These are phyloP conservation scores for Anticlea derivata DNA, from an alignment of 2,888 invertebrate genomes.

Conservation along the genomic window DNA sequence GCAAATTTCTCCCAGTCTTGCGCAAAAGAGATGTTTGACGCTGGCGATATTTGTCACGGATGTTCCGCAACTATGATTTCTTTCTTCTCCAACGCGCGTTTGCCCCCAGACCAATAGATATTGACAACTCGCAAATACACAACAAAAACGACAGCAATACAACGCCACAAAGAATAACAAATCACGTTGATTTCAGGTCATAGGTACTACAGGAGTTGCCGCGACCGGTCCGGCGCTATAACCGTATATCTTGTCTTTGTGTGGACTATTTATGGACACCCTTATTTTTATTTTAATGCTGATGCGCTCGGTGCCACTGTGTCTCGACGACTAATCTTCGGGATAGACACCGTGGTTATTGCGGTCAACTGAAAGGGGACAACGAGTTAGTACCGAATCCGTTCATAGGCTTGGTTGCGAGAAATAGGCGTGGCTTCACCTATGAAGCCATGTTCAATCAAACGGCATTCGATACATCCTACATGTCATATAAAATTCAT, in stretches of 20 bases:
- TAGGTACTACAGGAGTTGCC: constrained; percentile 40
- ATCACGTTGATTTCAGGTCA: constrained; percentile 35
- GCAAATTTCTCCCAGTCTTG: no score
- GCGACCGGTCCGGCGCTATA: constrained; percentile 67
- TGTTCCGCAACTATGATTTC: no score
- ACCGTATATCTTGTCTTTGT: constrained; percentile 83
- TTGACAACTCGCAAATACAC: constrained; percentile 15
- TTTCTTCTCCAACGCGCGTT: no score
- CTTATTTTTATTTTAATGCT: constrained; percentile 84
- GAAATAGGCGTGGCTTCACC: no score
- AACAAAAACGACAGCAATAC: constrained; percentile 5
- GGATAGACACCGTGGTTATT: constrained; percentile 17
- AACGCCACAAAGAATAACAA: constrained; percentile 23
- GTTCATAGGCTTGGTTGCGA: no score
- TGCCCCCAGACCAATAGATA: neutral
- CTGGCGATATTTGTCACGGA: no score
- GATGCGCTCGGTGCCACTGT: constrained; percentile 77
- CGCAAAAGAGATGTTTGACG: no score
- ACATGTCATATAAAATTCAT: no score
- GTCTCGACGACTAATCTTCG: constrained; percentile 67
- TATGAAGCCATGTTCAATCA: no score
- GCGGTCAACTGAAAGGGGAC: neutral
- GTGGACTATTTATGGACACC: constrained; percentile 73
- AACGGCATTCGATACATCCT: no score
- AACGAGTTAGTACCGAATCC: neutral